Percentiles rank a stretch among this genome's conserved stretches.
phyloP scores from a whole-genome alignment of 2,888 invertebrate species.

The Gymnocheta viridis region DNA sequence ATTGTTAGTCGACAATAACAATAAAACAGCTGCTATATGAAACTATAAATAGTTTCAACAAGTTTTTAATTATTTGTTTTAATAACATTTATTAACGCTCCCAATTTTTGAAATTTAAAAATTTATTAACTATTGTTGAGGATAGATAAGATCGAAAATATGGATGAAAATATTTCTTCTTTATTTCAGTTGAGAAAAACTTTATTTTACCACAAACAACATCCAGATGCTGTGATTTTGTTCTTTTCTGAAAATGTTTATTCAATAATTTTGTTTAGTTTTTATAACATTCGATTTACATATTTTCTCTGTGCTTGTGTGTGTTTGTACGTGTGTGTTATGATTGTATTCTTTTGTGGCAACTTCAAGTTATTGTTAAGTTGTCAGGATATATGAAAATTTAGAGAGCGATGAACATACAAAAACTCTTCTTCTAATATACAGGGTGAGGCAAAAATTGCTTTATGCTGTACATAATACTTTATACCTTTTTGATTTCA shows the following conservation, averaged over 20 bases:
- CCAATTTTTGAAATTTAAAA: too few species aligned
- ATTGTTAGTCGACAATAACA: too few species aligned
- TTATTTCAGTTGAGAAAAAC: neutral
- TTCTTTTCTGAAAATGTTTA: constrained; percentile 18
- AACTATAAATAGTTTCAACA: too few species aligned
- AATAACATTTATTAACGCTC: too few species aligned
- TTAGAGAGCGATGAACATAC: constrained; percentile 26
- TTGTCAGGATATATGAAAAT: constrained; percentile 54
- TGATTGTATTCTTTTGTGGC: neutral
- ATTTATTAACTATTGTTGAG: too few species aligned
- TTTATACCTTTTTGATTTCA: too few species aligned
- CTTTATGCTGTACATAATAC: too few species aligned
- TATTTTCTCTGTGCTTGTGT: neutral
- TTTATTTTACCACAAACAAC: constrained; percentile 28
- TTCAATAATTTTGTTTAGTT: constrained; percentile 1
- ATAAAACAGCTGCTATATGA: too few species aligned
- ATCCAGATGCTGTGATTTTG: constrained; percentile 6
- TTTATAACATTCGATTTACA: constrained; percentile 5
- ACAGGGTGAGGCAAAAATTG: too few species aligned
- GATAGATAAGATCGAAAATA: neutral
- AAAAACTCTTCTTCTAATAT: neutral
- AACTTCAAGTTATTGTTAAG: constrained; percentile 45
- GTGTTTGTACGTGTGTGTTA: neutral
- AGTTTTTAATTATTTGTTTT: too few species aligned
- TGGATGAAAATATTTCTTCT: neutral